phyloP scores from a whole-genome alignment of 2,888 invertebrate species.

The Rhogogaster chlorosoma region DNA sequence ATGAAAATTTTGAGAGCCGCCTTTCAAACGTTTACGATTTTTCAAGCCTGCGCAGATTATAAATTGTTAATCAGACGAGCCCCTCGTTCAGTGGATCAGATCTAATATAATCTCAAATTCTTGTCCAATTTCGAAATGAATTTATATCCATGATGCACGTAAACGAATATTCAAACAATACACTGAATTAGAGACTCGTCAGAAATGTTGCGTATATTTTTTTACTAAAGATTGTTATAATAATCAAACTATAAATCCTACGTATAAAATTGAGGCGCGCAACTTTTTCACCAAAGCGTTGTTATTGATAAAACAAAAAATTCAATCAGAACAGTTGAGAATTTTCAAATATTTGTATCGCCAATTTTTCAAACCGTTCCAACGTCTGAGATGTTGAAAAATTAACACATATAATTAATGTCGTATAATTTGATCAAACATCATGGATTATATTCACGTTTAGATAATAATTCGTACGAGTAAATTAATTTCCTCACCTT shows the following conservation, averaged over 20 bases:
- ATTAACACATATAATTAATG: background rate
- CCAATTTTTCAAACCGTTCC: background rate
- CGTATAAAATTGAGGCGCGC: conserved; percentile 7
- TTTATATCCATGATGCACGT: background rate
- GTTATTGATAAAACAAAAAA: background rate
- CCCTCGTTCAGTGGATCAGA: background rate
- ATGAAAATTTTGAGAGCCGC: conserved; percentile 27
- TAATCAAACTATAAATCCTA: conserved; percentile 42
- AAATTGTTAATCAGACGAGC: conserved; percentile 35
- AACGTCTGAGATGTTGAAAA: background rate
- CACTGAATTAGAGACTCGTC: conserved; percentile 23
- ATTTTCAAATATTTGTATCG: conserved; percentile 7
- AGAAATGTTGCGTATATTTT: conserved; percentile 47
- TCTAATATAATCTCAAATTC: background rate
- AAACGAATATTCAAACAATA: background rate
- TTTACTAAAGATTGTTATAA: conserved; percentile 43
- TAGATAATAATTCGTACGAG: background rate
- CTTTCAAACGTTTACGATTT: conserved; percentile 37
- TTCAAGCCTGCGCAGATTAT: conserved; percentile 31
- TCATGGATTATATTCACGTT: background rate
- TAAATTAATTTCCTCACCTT: background rate
- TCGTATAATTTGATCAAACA: background rate
- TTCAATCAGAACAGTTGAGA: background rate
- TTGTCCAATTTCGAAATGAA: background rate
- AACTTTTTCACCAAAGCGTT: conserved; percentile 1